A percentile compares a stretch with the other conserved stretches of the same genome.
phyloP scores from a whole-genome alignment of 2,888 invertebrate genomes.

The Lochmaea capreae region DNA sequence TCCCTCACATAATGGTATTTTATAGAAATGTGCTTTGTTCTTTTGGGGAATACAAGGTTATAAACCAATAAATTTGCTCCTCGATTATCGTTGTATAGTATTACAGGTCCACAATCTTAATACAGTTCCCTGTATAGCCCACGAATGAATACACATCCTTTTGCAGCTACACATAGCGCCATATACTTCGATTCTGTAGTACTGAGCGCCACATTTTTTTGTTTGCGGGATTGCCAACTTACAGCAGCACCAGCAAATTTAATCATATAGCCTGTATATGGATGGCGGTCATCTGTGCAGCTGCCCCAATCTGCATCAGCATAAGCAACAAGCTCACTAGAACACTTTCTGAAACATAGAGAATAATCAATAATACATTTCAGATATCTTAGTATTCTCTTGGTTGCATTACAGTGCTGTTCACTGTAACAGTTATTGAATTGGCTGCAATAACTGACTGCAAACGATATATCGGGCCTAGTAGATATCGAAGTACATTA shows the following conservation, averaged over 20 bases:
- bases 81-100: too few relatives aligned
- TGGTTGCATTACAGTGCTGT: conserved; percentile 25
- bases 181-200: conserved; percentile 22
- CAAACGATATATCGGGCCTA: conserved; percentile 30
- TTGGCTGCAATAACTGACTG: conserved; percentile 19
- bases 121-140: neutral
- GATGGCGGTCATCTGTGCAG: conserved; percentile 14
- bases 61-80: too few relatives aligned
- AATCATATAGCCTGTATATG: conserved; percentile 20
- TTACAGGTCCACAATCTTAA: neutral
- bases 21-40: too few relatives aligned
- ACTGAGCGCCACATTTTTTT: conserved; percentile 5
- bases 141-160: conserved; percentile 18
- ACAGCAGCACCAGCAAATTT: conserved; percentile 7
- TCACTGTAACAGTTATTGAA: conserved; percentile 21
- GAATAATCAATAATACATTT: conserved; percentile 11
- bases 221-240: conserved; percentile 16
- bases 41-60: too few relatives aligned
- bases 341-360: too few relatives aligned
- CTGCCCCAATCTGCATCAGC: conserved; percentile 22
- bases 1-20: too few relatives aligned
- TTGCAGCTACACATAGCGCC: conserved; percentile 13
- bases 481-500: conserved; percentile 23
- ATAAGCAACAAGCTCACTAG: conserved; percentile 14
- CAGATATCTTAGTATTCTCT: conserved; percentile 32